phyloP scores from a whole-genome alignment of 1,140 invertebrate genomes.

The Drosophila punjabiensis region DNA sequence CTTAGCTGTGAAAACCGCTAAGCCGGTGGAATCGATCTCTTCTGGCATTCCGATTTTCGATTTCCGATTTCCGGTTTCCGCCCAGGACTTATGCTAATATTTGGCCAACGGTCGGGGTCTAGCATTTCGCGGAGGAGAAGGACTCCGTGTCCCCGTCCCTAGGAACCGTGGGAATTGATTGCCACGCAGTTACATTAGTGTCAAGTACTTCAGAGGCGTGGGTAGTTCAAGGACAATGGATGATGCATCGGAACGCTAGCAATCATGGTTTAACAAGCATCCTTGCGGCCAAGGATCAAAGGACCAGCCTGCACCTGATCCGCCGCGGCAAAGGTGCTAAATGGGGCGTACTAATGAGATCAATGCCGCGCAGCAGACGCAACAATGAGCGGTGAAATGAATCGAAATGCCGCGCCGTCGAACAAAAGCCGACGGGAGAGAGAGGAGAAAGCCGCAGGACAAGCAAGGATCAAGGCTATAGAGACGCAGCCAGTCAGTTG shows the following conservation, averaged over 20 bases:
- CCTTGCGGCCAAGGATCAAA: slow-evolving; percentile 51
- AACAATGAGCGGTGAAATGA: slow-evolving; percentile 37
- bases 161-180: slow-evolving; percentile 35
- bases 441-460: slow-evolving; percentile 21
- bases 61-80: slow-evolving; percentile 70
- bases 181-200: slow-evolving; percentile 46
- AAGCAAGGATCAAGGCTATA: slow-evolving; percentile 19
- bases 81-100: slow-evolving; percentile 73
- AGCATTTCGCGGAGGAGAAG: neutral
- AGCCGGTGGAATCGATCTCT: slow-evolving; percentile 2
- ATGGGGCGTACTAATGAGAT: slow-evolving; percentile 84
- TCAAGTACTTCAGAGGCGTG: slow-evolving; percentile 19
- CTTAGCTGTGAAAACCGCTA: slow-evolving; percentile 69
- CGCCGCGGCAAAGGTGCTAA: slow-evolving; percentile 76
- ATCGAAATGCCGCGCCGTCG: slow-evolving; percentile 32
- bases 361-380: slow-evolving; percentile 47
- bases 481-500: slow-evolving; percentile 17
- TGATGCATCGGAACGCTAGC: neutral
- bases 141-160: neutral
- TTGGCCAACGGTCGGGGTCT: slow-evolving; percentile 39
- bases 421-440: slow-evolving; percentile 37
- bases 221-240: slow-evolving; percentile 27
- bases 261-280: slow-evolving; percentile 27
- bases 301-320: slow-evolving; percentile 58
- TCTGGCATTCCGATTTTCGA: slow-evolving; percentile 41